phyloP scores from a whole-genome alignment of 1,140 invertebrate species.

The Brachionus rubens region DNA sequence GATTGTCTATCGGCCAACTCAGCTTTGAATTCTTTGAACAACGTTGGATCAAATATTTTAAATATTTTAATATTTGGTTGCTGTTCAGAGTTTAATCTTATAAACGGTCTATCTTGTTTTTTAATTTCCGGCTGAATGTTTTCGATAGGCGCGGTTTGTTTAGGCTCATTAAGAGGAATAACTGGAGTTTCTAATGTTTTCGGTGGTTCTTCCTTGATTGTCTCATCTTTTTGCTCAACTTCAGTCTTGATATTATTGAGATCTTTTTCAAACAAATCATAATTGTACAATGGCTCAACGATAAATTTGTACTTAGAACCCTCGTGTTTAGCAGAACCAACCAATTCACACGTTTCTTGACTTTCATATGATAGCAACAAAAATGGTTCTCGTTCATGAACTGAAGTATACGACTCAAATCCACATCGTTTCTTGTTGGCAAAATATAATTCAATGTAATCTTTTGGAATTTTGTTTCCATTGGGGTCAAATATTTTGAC shows the following conservation, averaged over 20 bases:
- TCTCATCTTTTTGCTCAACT: background rate
- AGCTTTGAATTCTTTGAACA: background rate
- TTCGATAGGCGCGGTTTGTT: no score
- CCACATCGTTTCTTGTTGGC: background rate
- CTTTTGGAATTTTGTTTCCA: background rate
- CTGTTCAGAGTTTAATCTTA: background rate
- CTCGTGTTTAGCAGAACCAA: background rate
- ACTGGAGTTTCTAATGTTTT: background rate
- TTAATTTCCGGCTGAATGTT: no score
- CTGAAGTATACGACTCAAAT: background rate
- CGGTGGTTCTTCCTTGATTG: background rate
- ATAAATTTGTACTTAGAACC: background rate
- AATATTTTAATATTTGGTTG: background rate
- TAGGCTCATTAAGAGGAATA: background rate
- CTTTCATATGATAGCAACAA: background rate
- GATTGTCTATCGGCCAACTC: background rate
- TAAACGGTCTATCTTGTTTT: no score
- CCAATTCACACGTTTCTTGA: background rate
- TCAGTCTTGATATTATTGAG: background rate
- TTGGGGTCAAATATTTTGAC: background rate
- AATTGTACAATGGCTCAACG: constrained; percentile 1
- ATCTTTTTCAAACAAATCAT: background rate
- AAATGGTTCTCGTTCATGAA: constrained; percentile 32
- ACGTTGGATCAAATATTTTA: background rate
- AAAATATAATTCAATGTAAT: constrained; percentile 37